phyloP scores from a whole-genome alignment of 1,140 invertebrate genomes.

The Listronotus bonariensis region DNA sequence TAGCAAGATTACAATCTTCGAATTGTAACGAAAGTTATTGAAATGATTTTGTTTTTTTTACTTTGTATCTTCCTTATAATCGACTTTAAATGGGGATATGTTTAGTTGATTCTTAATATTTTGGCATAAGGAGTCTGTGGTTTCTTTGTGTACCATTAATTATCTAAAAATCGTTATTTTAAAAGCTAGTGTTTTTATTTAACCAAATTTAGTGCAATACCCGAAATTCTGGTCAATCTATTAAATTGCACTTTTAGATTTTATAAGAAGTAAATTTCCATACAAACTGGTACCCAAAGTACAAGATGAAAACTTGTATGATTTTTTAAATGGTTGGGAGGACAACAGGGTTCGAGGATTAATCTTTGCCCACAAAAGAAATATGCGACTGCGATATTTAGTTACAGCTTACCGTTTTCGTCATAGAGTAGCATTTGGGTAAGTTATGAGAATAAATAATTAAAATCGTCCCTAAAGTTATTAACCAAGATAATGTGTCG shows the following conservation, averaged over 20 bases:
- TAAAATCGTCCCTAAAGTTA: not conserved
- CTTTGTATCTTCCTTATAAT: too few species aligned
- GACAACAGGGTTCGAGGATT: constrained; percentile 91
- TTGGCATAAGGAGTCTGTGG: too few species aligned
- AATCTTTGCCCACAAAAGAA: constrained; percentile 80
- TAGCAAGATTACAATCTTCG: not conserved
- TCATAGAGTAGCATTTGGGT: constrained; percentile 87
- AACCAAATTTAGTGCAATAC: too few species aligned
- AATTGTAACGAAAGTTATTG: not conserved
- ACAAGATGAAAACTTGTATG: constrained; percentile 73
- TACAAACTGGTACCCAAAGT: constrained; percentile 76
- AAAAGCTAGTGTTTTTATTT: too few species aligned
- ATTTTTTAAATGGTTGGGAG: constrained; percentile 84
- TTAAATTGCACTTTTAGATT: constrained; percentile 63
- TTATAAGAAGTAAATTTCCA: constrained; percentile 82
- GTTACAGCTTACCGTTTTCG: constrained; percentile 86
- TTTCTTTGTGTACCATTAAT: too few species aligned
- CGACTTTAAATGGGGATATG: too few species aligned
- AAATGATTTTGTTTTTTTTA: not conserved
- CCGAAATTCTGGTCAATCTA: too few species aligned
- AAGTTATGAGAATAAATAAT: constrained; percentile 13
- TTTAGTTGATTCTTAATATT: too few species aligned
- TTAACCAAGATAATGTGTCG: too few species aligned
- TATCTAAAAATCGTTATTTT: too few species aligned
- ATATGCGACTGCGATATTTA: constrained; percentile 81